Base-by-base conservation (phyloP, 1,140 invertebrate species). In the Stegodyphus mimosarum region DNA sequence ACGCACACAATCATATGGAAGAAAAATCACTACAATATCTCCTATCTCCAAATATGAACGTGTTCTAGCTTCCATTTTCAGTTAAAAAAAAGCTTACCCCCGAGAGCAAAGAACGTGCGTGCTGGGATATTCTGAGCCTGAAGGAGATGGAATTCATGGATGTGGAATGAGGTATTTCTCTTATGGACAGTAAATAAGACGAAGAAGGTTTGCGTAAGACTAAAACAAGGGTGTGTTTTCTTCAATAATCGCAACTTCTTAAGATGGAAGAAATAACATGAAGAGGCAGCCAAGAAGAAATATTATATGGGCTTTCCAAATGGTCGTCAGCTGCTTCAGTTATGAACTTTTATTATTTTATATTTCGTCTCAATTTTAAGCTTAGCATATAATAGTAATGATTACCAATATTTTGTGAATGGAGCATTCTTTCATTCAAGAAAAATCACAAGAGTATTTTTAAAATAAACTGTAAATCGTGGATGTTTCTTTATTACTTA, bases 131-230 rank as follows among this genome's bases (percentile, higher is more conserved):
- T 5, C 64, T 50, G 76, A 69, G 3, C 10, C 33, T 55, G 78
- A 50, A 49, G 51, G 33, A 80, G 69, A 71, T 70, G 51, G 78
- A 80, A 80, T 71, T 71, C 78, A 80, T 80, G 71, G 78, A 80
- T 80, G 66, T 13, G 53, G 78, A 80, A 80, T 80, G 78, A 80
- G 78, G 78, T 33, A 80, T 69, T 80, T 72, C 76, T 17, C 49
- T 72, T 80, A 80, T 80, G 67, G 53, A 18, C 78, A 80, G 78
- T 80, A 80, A 80, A 80, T 80, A 72, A 60, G 55, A 60, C 55
- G 5, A 60, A 60, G 55, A 33, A 33, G 33, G 9, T 15, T 60
- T 9, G 55, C 9, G 15, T 60, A 60, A 60, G 55, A 60, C 55
- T 9, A 15, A 60, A 15, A 60, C 55, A 11, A 5, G 55, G 55